Base-by-base conservation (phyloP, 2,888 invertebrate genomes). In the Atrina japonica region DNA sequence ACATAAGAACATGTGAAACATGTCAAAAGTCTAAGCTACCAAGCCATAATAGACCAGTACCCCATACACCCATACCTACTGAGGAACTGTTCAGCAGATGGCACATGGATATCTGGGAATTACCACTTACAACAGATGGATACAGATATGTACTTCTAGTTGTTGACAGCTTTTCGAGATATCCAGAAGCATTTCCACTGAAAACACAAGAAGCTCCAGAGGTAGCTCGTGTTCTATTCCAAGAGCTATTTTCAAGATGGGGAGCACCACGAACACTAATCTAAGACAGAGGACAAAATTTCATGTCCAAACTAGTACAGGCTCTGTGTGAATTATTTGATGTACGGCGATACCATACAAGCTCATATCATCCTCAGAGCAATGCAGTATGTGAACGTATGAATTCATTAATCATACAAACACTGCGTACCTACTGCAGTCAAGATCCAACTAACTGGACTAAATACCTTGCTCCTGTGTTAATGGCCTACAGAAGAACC, bases 141-240 rank as follows among this genome's bases (percentile, higher is more conserved):
- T 71, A 68, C 27, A 71, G 66, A 41, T 75, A 76, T 25, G 53
- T 78, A 3, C 66, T 78, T 3, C 60, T 80, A 2, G 21, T 77
- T 14, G 68, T 75, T 27, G 76, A 77, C 55, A 47, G 68, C 1
- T 68, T 71, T 29, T 66, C 71, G 1, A 69, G 66, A 45, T 77
- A 71, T 70, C 41, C 55, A 58, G 76, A 80, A 52, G 76, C 75
- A 29, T 67, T 76, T 25, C 75, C 76, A 23, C 23, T 77, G 14
- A 45, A 58, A 29, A 63, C 66, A 21, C 47, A 55, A 53, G 71
- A 76, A 64, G 67, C 74, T 9, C 47, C 16, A 14, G 65, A 70
- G 21, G 29, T 66, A n/a, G 69, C 77, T 16, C 52, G 50, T n/a
- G 66, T 64, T 11, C 41, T 74, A 3, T 77, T 70, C 27, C 58